These are phyloP conservation scores for Alexandromys oeconomus DNA, from an alignment of 2,797 vertebrate genomes.

Conservation along the genomic window DNA sequence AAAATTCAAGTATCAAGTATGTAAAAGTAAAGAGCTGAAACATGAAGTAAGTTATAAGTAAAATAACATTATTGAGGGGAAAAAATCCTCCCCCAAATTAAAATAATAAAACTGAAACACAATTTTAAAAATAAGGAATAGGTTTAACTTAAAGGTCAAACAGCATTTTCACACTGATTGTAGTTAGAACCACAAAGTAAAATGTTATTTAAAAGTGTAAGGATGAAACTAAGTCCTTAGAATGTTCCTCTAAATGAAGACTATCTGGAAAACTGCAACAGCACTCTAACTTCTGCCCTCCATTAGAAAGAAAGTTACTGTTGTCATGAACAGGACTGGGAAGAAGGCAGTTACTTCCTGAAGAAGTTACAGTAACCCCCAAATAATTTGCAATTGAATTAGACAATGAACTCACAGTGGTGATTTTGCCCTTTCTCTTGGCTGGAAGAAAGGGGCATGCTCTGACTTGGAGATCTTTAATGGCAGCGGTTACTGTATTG, in stretches of 20 bases:
- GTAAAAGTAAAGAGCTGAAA: background rate
- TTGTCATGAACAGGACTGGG: background rate
- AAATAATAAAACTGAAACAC: conserved; percentile 11
- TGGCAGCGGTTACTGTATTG: conserved; percentile 91
- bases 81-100: background rate
- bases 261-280: background rate
- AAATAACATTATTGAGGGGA: background rate
- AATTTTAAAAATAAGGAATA: background rate
- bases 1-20: conserved; percentile 27
- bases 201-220: background rate
- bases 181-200: background rate
- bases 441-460: conserved; percentile 96
- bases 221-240: conserved; percentile 28
- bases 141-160: background rate
- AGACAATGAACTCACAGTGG: conserved; percentile 90
- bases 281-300: background rate
- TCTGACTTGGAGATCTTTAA: conserved; percentile 95
- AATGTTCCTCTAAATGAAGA: background rate
- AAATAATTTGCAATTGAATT: conserved; percentile 20
- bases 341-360: conserved; percentile 45
- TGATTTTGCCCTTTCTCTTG: conserved; percentile 92
- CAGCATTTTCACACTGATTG: background rate
- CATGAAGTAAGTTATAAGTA: background rate
- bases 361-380: background rate
- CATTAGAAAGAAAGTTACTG: background rate